A percentile compares a stretch with the other conserved stretches of the same genome.
These are phyloP conservation scores for Aix galericulata DNA, from an alignment of 2,113 vertebrate species.

Conservation along the genomic window DNA sequence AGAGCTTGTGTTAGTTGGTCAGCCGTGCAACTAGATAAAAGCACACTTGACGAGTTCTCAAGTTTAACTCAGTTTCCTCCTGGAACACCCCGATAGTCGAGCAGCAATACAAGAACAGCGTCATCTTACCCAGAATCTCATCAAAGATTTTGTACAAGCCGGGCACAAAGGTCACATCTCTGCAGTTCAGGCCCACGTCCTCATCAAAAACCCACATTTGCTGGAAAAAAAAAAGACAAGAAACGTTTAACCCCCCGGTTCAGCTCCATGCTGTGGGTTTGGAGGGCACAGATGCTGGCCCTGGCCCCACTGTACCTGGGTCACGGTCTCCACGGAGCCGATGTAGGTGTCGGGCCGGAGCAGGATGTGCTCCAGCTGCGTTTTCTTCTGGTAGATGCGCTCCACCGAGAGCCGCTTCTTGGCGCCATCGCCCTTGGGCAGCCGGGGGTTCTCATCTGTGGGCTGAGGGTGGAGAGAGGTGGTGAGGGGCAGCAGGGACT, in stretches of 20 bases:
- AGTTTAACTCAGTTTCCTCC: background rate
- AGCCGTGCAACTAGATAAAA: background rate
- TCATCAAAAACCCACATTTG: constrained; percentile 99
- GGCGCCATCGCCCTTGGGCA: background rate
- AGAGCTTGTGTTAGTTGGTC: background rate
- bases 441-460: constrained; percentile 80
- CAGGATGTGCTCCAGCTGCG: constrained; percentile 97
- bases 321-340: constrained; percentile 93
- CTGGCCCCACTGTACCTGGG: constrained; percentile 78
- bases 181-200: constrained; percentile 86
- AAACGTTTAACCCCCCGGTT: background rate
- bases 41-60: background rate
- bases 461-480: constrained; percentile 52
- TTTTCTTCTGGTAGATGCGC: constrained; percentile 98
- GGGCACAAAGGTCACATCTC: constrained; percentile 94
- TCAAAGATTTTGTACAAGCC: constrained; percentile 99
- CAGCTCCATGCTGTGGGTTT: too few species aligned
- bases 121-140: constrained; percentile 93
- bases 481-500: background rate
- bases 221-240: constrained; percentile 68
- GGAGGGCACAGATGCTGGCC: background rate
- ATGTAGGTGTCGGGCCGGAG: constrained; percentile 97
- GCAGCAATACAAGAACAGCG: too few species aligned
- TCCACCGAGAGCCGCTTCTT: constrained; percentile 87
- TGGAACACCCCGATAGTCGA: background rate